Evolutionary conservation across 2,113 vertebrate genomes (phyloP), one percentile per base, ranked within the genome.

Genomic region (Thalassoma bifasciatum): DNA sequence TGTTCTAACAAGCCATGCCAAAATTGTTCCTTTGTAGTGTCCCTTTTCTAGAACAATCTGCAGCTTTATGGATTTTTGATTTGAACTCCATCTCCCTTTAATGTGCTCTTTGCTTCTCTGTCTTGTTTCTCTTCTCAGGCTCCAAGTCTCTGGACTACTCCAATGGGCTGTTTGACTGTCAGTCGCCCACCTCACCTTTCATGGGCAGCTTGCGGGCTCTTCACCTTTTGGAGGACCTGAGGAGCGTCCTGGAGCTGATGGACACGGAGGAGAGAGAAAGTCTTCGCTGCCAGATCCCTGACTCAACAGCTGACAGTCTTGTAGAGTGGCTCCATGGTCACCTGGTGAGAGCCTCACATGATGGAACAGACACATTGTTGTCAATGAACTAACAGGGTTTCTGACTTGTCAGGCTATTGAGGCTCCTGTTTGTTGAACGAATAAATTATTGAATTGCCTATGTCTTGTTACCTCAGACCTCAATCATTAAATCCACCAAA

Each of bases 71-170:
- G 17, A 46, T 14, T 17, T 16, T 46, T 17, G 7, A 14, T 46
- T 42, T 19, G 17, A 16, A 19, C 17, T 46, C 44, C 6, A 3
- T 1, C 44, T 46, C 17, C 2, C 50, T 10, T 8, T 56, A 36
- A 52, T 21, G 6, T 37, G 5, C 34, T 23, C 2, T 6, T 13
- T 11, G 30, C 22, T 66, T 19, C n/a, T 30, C n/a, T 36, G 3
- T 30, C 50, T 59, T 64, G n/a, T 13, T 42, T 49, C 57, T 37
- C 19, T 1, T 34, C n/a, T 53, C 74, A 99, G 98, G 98, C 79
- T 99, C 98, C n/a, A 99, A 99, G 91, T 92, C 96, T 0, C 82
- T 99, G 84, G 98, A 99, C 57, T 99, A 98, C 79, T 94, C 97
- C 69, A 99, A 98, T 36, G 96, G 98, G 61, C 89, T 99, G 77